Percentiles rank a stretch among this genome's conserved stretches.
These are phyloP conservation scores for Bergia sp. DNA, from an alignment of 92 coral and sea anemone genomes.

Conservation along the genomic window DNA sequence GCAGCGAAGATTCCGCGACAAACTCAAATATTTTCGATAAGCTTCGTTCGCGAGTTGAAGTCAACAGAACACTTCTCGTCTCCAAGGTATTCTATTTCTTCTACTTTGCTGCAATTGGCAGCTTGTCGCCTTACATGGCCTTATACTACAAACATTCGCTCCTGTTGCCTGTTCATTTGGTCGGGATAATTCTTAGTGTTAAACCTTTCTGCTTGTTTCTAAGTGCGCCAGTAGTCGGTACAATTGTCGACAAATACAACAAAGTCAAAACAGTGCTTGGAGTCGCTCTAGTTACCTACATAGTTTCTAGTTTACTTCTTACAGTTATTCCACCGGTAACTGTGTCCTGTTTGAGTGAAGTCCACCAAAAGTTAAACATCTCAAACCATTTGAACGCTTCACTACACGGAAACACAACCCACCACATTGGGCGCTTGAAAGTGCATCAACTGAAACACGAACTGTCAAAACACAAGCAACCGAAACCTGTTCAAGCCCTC, in stretches of 20 bases:
- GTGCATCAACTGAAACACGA: conserved; percentile 49
- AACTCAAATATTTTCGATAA: conserved; percentile 46
- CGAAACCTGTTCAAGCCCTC: conserved; percentile 34
- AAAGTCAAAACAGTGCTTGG: conserved; percentile 72
- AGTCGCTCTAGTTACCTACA: conserved; percentile 78
- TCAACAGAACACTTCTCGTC: conserved; percentile 64
- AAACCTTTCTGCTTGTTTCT: conserved; percentile 80
- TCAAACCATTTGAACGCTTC: conserved; percentile 55
- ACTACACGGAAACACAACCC: conserved; percentile 7
- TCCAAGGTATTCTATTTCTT: conserved; percentile 88
- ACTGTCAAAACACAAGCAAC: conserved; percentile 42
- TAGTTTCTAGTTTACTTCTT: conserved; percentile 69
- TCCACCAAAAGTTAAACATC: conserved; percentile 71
- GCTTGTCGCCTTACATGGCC: conserved; percentile 83
- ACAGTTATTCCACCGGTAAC: conserved; percentile 89
- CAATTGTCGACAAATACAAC: conserved; percentile 92
- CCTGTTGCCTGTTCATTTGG: conserved; percentile 84
- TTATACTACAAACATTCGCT: conserved; percentile 92
- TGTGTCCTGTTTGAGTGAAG: conserved; percentile 78
- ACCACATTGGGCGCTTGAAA: conserved; percentile 16
- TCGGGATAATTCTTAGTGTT: conserved; percentile 82
- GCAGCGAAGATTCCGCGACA: conserved; percentile 6
- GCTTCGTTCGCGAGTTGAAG: conserved; percentile 56
- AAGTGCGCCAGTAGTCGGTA: conserved; percentile 89
- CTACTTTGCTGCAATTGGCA: conserved; percentile 89